Evolutionary conservation across 2,888 invertebrate genomes (phyloP), one percentile per base, ranked within the genome.

Genomic region (Bruchidius siliquastri): DNA sequence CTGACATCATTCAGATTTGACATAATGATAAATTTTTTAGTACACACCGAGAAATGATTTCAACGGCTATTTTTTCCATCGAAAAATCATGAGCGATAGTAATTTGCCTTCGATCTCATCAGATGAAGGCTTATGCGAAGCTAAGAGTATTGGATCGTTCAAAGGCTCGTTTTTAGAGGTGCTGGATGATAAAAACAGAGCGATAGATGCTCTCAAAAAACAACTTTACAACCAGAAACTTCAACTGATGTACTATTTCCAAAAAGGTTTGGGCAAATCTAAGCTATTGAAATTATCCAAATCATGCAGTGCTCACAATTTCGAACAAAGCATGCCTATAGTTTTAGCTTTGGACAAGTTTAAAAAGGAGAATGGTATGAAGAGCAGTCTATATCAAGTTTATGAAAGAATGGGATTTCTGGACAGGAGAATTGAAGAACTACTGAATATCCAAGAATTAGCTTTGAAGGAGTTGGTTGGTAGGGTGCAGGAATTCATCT

Each of bases 171-270:
- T 81, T 20, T 73, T 81, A 67, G 76, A 79, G n/a, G 78, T 84
- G 20, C 68, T 84, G 69, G 84, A 84, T 30, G 83, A 84, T 70
- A 84, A 85, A 77, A 84, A 84, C 71, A 80, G 77, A 73, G 75
- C 76, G 10, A 84, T 85, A 21, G 77, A 76, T 13, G 74, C 71
- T 30, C 75, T 84, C n/a, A 79, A 80, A 73, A 79, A 80, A 22
- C 83, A 83, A 76, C 32, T 84, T 18, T 78, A 81, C 69, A 84
- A 83, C 71, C 85, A 85, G 72, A 84, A 84, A 76, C 72, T 80
- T 26, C 85, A 85, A 74, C 74, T 85, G 67, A 77, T 79, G 22
- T 84, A 82, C 76, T 85, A 85, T 73, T 76, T 84, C 20, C 79
- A 81, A 66, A 82, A 78, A 72, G 81, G 80, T 20, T 75, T 84